Conservation (phyloP, 2,113 vertebrate genomes). For the Zosterops lateralis region DNA sequence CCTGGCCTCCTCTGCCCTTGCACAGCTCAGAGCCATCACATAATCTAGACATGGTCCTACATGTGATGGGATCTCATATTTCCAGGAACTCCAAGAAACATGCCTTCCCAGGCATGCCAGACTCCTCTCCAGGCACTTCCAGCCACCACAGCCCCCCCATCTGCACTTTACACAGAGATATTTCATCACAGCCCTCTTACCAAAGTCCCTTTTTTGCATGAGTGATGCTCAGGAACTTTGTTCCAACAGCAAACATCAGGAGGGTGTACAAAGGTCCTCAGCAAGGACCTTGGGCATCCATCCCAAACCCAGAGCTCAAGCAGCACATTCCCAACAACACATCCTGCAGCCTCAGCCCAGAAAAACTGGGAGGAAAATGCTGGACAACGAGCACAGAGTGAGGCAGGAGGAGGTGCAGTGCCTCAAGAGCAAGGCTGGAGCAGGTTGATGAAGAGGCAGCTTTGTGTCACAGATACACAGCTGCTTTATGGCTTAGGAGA, state of each 20-base stretch:
- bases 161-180: background rate
- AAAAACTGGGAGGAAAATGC: fast-evolving
- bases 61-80: background rate
- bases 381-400: background rate
- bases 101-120: background rate
- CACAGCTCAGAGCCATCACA: background rate
- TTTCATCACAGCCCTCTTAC: slow-evolving; percentile 48
- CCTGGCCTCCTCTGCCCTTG: background rate
- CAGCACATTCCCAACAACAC: background rate
- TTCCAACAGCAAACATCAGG: slow-evolving; percentile 24
- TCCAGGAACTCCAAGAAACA: background rate
- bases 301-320: background rate
- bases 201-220: slow-evolving; percentile 50
- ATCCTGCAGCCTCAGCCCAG: background rate
- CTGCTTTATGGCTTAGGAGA: background rate
- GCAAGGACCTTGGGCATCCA: background rate
- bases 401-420: fast-evolving
- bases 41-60: fast-evolving
- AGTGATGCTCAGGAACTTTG: slow-evolving; percentile 24
- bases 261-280: slow-evolving; percentile 29
- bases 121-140: background rate
- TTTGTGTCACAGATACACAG: background rate
- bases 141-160: background rate
- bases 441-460: background rate
- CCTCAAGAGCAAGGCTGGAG: background rate